Percentiles rank a stretch among this genome's conserved stretches.
Conservation (phyloP, 2,888 invertebrate genomes). For the Eugnorisma glareosa region DNA sequence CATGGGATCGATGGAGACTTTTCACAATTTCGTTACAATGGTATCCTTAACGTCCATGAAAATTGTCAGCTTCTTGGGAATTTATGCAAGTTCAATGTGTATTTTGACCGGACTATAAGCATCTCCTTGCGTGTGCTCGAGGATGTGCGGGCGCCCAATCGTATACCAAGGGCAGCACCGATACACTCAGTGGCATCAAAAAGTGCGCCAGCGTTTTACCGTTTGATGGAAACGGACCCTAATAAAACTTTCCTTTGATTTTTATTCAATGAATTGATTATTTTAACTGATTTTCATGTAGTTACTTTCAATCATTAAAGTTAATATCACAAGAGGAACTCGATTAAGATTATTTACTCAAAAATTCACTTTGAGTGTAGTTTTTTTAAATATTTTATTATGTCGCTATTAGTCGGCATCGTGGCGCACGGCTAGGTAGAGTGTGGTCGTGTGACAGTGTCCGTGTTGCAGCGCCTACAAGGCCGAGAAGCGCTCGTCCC, state of each 20-base stretch:
- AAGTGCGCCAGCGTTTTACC: not conserved
- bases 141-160: not conserved
- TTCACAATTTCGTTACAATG: no score
- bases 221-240: not conserved
- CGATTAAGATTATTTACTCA: not conserved
- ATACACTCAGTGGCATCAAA: not conserved
- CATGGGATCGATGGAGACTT: no score
- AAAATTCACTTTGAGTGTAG: not conserved
- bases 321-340: slow-evolving; percentile 11
- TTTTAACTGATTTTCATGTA: not conserved
- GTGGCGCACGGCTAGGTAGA: not conserved
- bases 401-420: not conserved
- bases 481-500: slow-evolving; percentile 83
- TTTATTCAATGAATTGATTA: slow-evolving; percentile 5
- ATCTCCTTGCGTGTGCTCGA: not conserved
- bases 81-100: no score
- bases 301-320: slow-evolving; percentile 3
- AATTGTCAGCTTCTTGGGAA: no score
- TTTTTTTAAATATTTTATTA: not conserved
- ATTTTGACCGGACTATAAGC: no score
- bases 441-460: not conserved
- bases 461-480: slow-evolving; percentile 83
- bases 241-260: not conserved
- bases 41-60: no score
- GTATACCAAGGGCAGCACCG: not conserved